Percentiles rank a stretch among this genome's conserved stretches.
Conservation (phyloP, 2,888 invertebrate species). For the Caenorhabditis afra region DNA sequence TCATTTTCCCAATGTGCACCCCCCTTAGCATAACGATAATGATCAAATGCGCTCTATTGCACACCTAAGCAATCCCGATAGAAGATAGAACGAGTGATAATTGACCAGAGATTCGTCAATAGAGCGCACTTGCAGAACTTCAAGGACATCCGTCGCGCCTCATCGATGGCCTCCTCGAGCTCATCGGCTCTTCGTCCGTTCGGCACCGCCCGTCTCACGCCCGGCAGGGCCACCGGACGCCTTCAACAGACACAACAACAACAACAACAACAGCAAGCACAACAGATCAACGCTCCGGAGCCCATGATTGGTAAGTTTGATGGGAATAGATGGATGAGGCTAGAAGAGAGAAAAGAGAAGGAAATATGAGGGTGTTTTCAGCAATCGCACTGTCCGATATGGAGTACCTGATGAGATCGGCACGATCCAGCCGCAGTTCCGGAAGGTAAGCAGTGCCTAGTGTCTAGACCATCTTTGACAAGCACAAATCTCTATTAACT, state of each 20-base stretch:
- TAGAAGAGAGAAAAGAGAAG: background rate
- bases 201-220: constrained; percentile 55
- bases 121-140: constrained; percentile 53
- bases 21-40: too few species aligned
- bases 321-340: background rate
- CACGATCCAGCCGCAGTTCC: constrained; percentile 59
- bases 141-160: constrained; percentile 48
- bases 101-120: too few species aligned
- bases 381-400: constrained; percentile 70
- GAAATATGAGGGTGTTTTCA: too few species aligned
- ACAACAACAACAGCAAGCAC: constrained; percentile 1
- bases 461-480: too few species aligned
- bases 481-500: too few species aligned
- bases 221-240: constrained; percentile 40
- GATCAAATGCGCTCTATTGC: too few species aligned
- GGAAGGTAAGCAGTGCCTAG: constrained; percentile 52
- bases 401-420: constrained; percentile 66
- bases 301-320: constrained; percentile 55
- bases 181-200: constrained; percentile 51
- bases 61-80: too few species aligned
- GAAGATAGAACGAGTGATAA: too few species aligned
- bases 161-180: constrained; percentile 51
- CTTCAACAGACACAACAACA: constrained; percentile 21
- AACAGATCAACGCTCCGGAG: constrained; percentile 51
- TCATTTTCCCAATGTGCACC: background rate